A percentile compares a stretch with the other conserved stretches of the same genome.
These are phyloP conservation scores for Chelidonichthys spinosus DNA, from an alignment of 2,797 vertebrate species.

Conservation along the genomic window DNA sequence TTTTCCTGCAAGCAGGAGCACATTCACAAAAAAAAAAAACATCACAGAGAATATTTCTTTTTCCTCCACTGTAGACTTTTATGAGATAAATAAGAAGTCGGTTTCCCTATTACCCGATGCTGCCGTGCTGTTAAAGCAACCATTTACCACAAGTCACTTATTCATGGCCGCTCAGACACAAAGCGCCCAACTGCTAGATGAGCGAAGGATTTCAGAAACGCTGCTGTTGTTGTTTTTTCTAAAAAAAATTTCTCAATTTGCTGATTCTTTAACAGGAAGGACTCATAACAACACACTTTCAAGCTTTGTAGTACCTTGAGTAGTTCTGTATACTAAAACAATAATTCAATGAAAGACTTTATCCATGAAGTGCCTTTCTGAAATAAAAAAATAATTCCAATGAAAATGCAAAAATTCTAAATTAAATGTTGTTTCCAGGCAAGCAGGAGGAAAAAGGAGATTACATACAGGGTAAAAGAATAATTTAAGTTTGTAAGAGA, in stretches of 20 bases:
- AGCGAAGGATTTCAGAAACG: constrained; percentile 14
- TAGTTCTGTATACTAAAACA: not conserved
- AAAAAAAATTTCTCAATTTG: constrained; percentile 14
- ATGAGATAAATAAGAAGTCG: constrained; percentile 30
- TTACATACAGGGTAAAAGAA: not conserved
- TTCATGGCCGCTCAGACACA: constrained; percentile 17
- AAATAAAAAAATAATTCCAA: too few species aligned
- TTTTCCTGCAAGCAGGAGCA: constrained; percentile 22
- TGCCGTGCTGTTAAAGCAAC: constrained; percentile 18
- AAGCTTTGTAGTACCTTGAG: not conserved
- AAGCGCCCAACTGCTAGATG: constrained; percentile 19
- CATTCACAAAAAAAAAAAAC: constrained; percentile 2
- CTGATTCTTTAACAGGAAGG: not conserved
- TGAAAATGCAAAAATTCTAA: not conserved
- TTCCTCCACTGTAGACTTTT: constrained; percentile 35
- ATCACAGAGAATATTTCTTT: constrained; percentile 16
- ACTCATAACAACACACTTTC: constrained; percentile 1
- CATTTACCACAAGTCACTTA: constrained; percentile 34
- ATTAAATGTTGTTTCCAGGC: not conserved
- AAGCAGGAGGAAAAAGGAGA: not conserved
- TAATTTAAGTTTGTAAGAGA: not conserved
- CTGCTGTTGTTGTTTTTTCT: not conserved
- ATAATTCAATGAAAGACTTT: too few species aligned
- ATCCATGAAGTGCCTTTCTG: too few species aligned
- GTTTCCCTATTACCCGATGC: constrained; percentile 27